phyloP scores from a whole-genome alignment of 2,113 vertebrate species.

The Phylloscopus trochilus region DNA sequence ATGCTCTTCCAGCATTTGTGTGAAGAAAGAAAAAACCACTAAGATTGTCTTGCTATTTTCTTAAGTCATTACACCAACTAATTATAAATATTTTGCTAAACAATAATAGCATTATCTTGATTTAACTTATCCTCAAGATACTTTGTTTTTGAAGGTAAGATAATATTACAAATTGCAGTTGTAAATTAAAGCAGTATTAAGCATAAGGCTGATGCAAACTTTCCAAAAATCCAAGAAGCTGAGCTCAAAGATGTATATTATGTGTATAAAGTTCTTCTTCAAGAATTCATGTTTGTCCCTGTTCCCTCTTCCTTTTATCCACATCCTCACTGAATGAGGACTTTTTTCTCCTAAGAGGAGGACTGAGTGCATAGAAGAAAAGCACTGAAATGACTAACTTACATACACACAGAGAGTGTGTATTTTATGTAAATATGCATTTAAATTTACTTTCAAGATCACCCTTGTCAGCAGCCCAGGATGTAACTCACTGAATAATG shows the following conservation, averaged over 20 bases:
- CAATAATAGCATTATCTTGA: background rate
- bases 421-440: background rate
- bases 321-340: background rate
- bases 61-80: background rate
- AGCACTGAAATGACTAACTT: background rate
- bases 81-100: background rate
- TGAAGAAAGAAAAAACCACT: background rate
- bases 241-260: background rate
- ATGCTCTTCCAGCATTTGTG: background rate
- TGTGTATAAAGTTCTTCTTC: background rate
- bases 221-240: background rate
- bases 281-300: background rate
- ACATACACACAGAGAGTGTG: background rate
- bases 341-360: background rate
- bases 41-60: background rate
- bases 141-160: background rate
- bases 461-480: background rate
- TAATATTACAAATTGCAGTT: background rate
- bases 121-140: background rate
- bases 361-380: background rate
- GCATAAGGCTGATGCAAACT: background rate
- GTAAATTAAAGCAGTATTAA: background rate
- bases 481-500: constrained; percentile 12
- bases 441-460: background rate
- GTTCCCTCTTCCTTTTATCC: background rate